Base-by-base conservation (phyloP, 1,140 invertebrate genomes). In the Papilio aristodemus region DNA sequence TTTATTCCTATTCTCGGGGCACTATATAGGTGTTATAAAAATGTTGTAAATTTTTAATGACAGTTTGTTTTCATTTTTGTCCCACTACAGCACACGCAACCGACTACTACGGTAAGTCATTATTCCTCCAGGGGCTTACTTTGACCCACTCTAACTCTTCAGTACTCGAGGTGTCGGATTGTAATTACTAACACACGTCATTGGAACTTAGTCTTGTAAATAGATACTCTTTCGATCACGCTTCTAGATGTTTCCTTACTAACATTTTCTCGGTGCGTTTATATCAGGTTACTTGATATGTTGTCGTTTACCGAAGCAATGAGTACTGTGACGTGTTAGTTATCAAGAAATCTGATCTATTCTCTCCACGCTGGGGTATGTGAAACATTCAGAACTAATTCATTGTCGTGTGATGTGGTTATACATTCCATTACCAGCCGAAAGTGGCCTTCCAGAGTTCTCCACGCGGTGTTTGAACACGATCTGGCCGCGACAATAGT, bases 81-180 rank as follows among this genome's bases (percentile, higher is more conserved):
- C 93, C 92, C 88, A 92, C 93, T 93, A 92, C 94, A 98, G 97
- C 97, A 94, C 97, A 98, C 95, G 96, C 97, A 89, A 97, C 97
- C 94, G 97, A 98, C 94, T 98, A 98, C 94, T 98, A 98, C 97
- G 97, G 97, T 99, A 97, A 99, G 97, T 98, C 94, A 93, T 94
- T 94, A 94, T 95, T 95, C 93, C 93, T 93, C 92, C 93, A 93
- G 93, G 85, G 92, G 83, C 84, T 87, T 89, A 67, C 57, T 78
- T 57, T 84, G 75, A 60, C 75, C 69, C 73, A 68, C 60, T 72
- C 73, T 86, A 85, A 87, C 84, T 69, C 75, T 67, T 81, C 57
- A 77, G 57, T 80, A 74, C 73, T 81, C 78, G 76, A 71, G 87
- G 87, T 91, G 88, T 86, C 81, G 88, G 86, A 83, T 17, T 85